Evolutionary conservation across 2,113 vertebrate species (phyloP), one percentile per base, ranked within the genome.

Genomic region (Lanius collurio): DNA sequence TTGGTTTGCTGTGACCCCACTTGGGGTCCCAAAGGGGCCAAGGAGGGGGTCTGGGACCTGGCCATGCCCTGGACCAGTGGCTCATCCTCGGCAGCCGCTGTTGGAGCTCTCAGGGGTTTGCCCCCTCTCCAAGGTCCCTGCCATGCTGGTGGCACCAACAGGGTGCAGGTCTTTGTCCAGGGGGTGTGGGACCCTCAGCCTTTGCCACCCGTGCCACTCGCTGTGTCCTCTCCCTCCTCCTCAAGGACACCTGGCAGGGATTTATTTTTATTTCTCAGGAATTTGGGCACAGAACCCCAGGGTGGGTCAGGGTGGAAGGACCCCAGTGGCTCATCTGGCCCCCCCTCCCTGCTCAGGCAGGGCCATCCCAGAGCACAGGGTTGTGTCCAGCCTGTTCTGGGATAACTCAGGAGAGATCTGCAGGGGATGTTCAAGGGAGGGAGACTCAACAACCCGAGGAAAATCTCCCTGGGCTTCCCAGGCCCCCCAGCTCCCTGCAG

Each of bases 41-140:
- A 14, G 56, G 37, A 55, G 33, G 30, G 18, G 9, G 7, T 19
- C 2, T 3, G 2, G 33, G 41, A 7, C 19, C 8, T 1, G 1
- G 18, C 6, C 11, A 2, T 1, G 4, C 16, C 30, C 47, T 0
- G 3, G 33, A 17, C 18, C 1, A 13, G 53, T 4, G 4, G 59
- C 33, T 89, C 9, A 1, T 17, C 46, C 35, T 49, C 10, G 2
- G 4, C 56, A 65, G 28, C 15, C 4, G 3, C 67, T 6, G 0
- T 3, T 5, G 1, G 35, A 33, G 63, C 52, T 11, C 64, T 57
- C 4, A 1, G 13, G 41, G 0, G 1, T 56, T 39, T 33, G 19
- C 20, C 4, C 37, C 13, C 52, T n/a, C 65, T 28, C 9, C 16
- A 37, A 49, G 42, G n/a, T 1, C 67, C 49, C 24, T 80, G 67